Conservation (phyloP, 1,140 invertebrate genomes). For the honey bee (Apis mellifera) region DNA sequence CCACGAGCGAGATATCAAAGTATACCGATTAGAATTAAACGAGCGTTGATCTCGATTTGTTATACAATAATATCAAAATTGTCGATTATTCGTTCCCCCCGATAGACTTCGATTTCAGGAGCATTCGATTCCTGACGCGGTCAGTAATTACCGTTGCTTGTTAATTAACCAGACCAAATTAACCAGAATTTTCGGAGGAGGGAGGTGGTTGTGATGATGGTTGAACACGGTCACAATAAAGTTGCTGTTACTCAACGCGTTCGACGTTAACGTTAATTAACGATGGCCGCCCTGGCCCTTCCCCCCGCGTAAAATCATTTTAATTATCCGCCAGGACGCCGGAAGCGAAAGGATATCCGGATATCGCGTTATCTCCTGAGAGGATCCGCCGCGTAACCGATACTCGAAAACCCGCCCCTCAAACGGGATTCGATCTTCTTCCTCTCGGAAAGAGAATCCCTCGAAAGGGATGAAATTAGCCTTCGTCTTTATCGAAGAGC, state of each 20-base stretch:
- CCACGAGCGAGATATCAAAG: too few relatives aligned
- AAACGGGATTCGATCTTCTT: not conserved
- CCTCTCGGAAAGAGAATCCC: not conserved
- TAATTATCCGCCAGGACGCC: constrained; percentile 15
- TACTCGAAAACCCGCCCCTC: not conserved
- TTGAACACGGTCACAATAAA: not conserved
- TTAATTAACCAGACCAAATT: too few relatives aligned
- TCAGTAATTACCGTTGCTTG: too few relatives aligned
- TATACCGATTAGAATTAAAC: too few relatives aligned
- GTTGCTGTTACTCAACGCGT: not conserved
- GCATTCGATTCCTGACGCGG: too few relatives aligned
- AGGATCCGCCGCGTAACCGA: constrained; percentile 4
- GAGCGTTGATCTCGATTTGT: too few relatives aligned
- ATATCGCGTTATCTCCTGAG: constrained; percentile 1
- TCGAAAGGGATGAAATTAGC: constrained; percentile 10
- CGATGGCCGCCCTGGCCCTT: not conserved
- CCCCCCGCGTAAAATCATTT: constrained; percentile 23
- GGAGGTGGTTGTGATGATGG: not conserved
- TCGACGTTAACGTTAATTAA: constrained; percentile 24
- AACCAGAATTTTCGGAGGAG: too few relatives aligned
- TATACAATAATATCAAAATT: too few relatives aligned
- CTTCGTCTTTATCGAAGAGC: constrained; percentile 29
- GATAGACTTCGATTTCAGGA: too few relatives aligned
- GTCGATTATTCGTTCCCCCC: too few relatives aligned
- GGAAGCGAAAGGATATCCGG: not conserved